phyloP scores from a whole-genome alignment of 2,888 invertebrate species.

The Megalurothrips usitatus region DNA sequence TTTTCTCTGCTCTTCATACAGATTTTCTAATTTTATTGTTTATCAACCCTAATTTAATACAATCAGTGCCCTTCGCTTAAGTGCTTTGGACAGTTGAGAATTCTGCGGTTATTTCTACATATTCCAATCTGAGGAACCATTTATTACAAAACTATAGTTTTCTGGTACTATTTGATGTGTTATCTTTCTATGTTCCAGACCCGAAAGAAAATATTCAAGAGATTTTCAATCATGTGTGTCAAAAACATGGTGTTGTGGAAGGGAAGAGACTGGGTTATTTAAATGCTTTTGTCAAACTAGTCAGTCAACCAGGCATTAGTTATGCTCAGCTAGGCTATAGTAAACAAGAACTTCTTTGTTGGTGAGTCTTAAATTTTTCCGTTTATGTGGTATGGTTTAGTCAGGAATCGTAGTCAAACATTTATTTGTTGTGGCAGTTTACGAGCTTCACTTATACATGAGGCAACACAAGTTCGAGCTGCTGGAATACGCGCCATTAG shows the following conservation, averaged over 20 bases:
- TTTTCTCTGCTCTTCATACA: no score
- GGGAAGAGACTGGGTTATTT: constrained; percentile 77
- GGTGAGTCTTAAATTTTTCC: constrained; percentile 53
- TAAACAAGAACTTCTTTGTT: constrained; percentile 74
- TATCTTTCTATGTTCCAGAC: constrained; percentile 45
- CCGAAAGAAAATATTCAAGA: constrained; percentile 54
- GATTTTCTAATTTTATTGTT: no score
- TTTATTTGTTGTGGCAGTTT: constrained; percentile 59
- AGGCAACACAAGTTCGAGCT: constrained; percentile 84
- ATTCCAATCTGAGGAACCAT: no score
- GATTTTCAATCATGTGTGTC: constrained; percentile 58
- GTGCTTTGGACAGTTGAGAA: no score
- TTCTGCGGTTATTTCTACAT: no score
- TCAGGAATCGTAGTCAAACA: constrained; percentile 27
- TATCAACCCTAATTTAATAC: no score
- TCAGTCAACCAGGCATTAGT: constrained; percentile 58
- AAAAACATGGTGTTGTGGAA: constrained; percentile 63
- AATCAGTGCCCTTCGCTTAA: no score
- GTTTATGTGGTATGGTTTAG: constrained; percentile 28
- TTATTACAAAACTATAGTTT: neutral
- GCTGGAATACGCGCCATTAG: constrained; percentile 82
- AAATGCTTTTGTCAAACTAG: constrained; percentile 80
- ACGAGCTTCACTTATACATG: constrained; percentile 76
- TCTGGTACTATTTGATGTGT: neutral
- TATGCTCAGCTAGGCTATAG: constrained; percentile 63